These are phyloP conservation scores for Triplophysa siluroides DNA, from an alignment of 2,113 vertebrate genomes.

Conservation along the genomic window DNA sequence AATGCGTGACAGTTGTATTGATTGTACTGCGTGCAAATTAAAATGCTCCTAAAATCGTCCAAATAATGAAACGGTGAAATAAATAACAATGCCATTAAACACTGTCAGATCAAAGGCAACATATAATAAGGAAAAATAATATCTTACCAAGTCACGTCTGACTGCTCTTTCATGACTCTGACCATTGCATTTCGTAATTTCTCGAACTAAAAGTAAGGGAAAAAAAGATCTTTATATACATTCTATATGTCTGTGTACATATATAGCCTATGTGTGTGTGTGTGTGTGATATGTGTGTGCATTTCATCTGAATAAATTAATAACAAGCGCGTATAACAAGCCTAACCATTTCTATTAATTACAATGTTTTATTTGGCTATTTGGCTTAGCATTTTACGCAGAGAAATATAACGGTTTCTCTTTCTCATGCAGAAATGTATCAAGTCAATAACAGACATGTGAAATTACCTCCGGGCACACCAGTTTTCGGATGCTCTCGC, in stretches of 20 bases:
- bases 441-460: constrained; percentile 27
- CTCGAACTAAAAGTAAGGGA: constrained; percentile 81
- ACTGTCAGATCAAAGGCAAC: neutral
- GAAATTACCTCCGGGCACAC: constrained; percentile 90
- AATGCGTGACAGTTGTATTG: no score
- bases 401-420: no score
- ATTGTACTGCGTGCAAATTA: no score
- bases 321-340: neutral
- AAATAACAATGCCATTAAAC: neutral
- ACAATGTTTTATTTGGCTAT: neutral
- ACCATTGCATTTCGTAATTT: constrained; percentile 86
- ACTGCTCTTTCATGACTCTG: constrained; percentile 80
- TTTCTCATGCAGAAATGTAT: neutral
- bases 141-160: constrained; percentile 82
- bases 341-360: neutral
- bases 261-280: no score
- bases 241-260: no score
- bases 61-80: neutral
- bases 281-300: neutral
- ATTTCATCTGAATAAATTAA: neutral
- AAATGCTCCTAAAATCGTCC: neutral
- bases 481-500: constrained; percentile 93
- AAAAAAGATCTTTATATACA: constrained; percentile 47
- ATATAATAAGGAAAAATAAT: neutral
- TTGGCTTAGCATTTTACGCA: no score